Base-by-base conservation (phyloP, 1,140 invertebrate genomes). In the Cryptotermes secundus region DNA sequence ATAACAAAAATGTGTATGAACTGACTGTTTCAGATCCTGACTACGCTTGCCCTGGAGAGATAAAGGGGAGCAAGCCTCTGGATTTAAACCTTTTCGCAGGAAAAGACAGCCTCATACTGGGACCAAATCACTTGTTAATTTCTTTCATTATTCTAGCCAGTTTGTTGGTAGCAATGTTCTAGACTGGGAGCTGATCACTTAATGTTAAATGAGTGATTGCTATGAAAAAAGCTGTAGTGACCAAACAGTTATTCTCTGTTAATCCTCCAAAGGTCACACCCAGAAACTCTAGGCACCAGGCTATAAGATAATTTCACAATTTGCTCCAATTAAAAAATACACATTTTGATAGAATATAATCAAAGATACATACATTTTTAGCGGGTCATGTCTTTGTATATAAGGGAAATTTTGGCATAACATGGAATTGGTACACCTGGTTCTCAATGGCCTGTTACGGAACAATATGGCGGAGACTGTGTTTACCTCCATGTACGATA, bases 71-170 rank as follows among this genome's bases (percentile, higher is more conserved):
- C 59, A 72, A 31, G 26, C n/a, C 3, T 7, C n/a, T 72, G 59
- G 59, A 26, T 0, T 26, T 72, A 1, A 72, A 72, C 59, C n/a
- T 4, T 16, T 31, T 72, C 7, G 26, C 59, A 31, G 59, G n/a
- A 26, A 31, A 6, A 26, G n/a, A 26, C 14, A 31, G 59, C 59
- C 4, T 31, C 14, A 16, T 72, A 14, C 59, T 31, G 59, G 59
- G 59, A 72, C 59, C 59, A 72, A 31, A 14, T 72, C 59, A n/a
- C 59, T 72, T 72, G 59, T 72, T 72, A 72, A n/a, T 72, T 72
- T n/a, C n/a, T 14, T 14, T 72, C 26, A 72, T 72, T 9, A 72
- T 72, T 72, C 9, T 72, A 26, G 6, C 59, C 26, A 72, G 59
- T 72, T n/a, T 72, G 59, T 72, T 72, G 59, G 59, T 31, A n/a